A percentile compares a stretch with the other conserved stretches of the same genome.
Conservation (phyloP, 2,797 vertebrate genomes). For the Dendrocincla fuliginosa region DNA sequence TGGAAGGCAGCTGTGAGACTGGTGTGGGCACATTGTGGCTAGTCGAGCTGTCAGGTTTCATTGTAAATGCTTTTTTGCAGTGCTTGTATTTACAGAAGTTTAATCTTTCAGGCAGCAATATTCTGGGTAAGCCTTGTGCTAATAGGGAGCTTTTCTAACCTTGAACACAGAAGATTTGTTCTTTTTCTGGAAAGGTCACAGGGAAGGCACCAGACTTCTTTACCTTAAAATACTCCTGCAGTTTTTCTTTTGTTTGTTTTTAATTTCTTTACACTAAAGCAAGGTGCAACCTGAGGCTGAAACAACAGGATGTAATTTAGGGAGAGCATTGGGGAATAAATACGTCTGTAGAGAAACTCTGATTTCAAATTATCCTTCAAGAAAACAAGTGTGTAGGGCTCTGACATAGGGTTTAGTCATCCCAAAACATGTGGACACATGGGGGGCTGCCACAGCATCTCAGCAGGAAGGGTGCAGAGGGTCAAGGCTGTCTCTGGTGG, state of each 20-base stretch:
- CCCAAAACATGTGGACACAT: fast-evolving
- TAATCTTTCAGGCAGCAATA: slow-evolving; percentile 51
- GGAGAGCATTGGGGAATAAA: background rate
- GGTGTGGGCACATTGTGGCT: background rate
- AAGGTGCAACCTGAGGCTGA: background rate
- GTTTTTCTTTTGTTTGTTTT: background rate
- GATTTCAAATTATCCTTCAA: background rate
- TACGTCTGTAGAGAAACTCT: background rate
- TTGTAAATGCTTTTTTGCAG: background rate
- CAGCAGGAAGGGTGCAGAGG: background rate
- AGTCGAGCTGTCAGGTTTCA: background rate
- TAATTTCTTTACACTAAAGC: background rate
- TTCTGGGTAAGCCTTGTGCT: slow-evolving; percentile 54
- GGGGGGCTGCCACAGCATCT: fast-evolving
- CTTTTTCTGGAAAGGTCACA: slow-evolving; percentile 46
- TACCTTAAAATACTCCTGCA: background rate
- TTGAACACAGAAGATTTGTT: slow-evolving; percentile 10
- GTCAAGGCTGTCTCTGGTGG: background rate
- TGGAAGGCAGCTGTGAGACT: background rate
- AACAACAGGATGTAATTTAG: background rate
- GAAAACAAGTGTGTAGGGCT: background rate
- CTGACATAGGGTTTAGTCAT: fast-evolving
- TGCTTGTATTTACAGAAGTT: slow-evolving; percentile 48
- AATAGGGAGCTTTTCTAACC: slow-evolving; percentile 49
- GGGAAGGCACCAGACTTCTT: background rate